phyloP scores from a whole-genome alignment of 2,113 vertebrate genomes.

The Catharus minimus region DNA sequence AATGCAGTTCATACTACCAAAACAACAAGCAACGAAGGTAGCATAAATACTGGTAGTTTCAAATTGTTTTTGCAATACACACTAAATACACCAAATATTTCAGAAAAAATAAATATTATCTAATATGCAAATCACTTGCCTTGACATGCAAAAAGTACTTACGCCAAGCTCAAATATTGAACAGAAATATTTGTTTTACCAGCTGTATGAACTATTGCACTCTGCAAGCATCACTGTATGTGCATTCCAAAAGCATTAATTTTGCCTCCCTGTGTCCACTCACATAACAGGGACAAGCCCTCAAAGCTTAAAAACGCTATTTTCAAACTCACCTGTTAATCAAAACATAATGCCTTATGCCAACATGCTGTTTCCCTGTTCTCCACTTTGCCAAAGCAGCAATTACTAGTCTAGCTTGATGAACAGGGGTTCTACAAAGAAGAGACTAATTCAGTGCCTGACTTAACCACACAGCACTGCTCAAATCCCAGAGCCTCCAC shows the following conservation, averaged over 20 bases:
- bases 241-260: neutral
- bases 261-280: neutral
- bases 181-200: neutral
- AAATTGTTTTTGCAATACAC: neutral
- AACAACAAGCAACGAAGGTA: neutral
- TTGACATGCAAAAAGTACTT: neutral
- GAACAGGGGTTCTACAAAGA: neutral
- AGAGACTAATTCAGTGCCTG: neutral
- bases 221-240: neutral
- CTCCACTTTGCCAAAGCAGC: neutral
- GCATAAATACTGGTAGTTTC: neutral
- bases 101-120: neutral
- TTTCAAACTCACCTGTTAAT: slow-evolving; percentile 18
- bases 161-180: neutral
- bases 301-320: neutral
- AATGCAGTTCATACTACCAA: neutral
- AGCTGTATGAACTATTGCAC: neutral
- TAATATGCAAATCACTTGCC: neutral
- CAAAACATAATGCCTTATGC: neutral
- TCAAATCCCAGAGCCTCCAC: neutral
- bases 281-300: neutral
- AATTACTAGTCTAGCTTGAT: neutral
- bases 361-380: neutral
- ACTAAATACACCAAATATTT: neutral
- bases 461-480: neutral